These are phyloP conservation scores for Halcyon senegalensis DNA, from an alignment of 2,113 vertebrate genomes.

Conservation along the genomic window DNA sequence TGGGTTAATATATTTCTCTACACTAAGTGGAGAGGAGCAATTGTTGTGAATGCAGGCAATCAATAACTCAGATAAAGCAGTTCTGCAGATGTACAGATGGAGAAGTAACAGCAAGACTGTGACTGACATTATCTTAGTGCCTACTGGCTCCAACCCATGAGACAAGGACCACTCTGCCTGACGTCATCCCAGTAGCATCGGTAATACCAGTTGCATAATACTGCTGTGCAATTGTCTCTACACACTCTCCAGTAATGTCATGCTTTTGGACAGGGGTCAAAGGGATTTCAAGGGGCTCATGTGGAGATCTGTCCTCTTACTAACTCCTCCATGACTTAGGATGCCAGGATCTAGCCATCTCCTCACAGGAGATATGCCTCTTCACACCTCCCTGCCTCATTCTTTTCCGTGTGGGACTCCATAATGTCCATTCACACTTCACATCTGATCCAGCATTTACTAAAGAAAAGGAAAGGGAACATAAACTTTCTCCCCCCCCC, in stretches of 20 bases:
- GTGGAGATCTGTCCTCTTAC: not conserved
- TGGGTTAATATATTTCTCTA: not conserved
- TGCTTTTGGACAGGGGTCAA: not conserved
- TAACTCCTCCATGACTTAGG: not conserved
- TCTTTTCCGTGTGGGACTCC: not conserved
- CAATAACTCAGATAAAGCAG: not conserved
- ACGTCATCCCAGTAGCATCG: not conserved
- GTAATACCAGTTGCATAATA: not conserved
- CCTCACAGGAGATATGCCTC: not conserved
- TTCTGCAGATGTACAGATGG: not conserved
- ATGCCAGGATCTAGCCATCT: not conserved
- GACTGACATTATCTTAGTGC: not conserved
- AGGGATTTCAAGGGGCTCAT: not conserved
- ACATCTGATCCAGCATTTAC: not conserved
- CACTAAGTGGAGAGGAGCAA: not conserved
- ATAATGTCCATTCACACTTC: not conserved
- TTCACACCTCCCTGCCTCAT: not conserved
- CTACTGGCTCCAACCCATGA: not conserved
- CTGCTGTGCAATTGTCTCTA: not conserved
- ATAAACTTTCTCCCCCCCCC: not conserved
- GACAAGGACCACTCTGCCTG: not conserved
- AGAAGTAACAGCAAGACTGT: not conserved
- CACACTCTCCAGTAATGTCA: not conserved
- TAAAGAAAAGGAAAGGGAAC: not conserved
- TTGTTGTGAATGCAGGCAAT: not conserved